phyloP scores from a whole-genome alignment of 2,888 invertebrate genomes.

The Morpho deidamia region DNA sequence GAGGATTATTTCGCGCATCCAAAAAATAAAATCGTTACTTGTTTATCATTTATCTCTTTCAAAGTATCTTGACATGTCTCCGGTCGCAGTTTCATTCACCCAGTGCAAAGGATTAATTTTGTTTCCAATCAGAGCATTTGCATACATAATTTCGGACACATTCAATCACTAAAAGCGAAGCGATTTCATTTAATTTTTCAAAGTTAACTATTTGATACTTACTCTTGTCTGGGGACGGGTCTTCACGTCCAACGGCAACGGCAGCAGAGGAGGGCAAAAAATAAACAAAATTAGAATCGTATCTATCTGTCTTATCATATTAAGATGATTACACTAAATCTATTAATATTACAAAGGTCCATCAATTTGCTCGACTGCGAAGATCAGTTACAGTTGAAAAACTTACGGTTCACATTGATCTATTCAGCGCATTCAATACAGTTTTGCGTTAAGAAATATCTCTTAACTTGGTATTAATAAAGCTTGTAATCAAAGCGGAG shows the following conservation, averaged over 20 bases:
- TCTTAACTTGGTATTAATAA: constrained; percentile 16
- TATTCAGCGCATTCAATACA: constrained; percentile 24
- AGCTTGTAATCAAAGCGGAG: constrained; percentile 22
- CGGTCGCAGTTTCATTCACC: constrained; percentile 26
- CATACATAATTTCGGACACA: constrained; percentile 47
- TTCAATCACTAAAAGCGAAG: constrained; percentile 62
- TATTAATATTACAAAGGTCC: constrained; percentile 11
- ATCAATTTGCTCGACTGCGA: constrained; percentile 3
- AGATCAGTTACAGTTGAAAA: constrained; percentile 6
- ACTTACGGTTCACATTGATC: constrained; percentile 17
- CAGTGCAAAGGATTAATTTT: constrained; percentile 33
- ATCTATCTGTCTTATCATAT: constrained; percentile 31
- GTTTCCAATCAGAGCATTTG: constrained; percentile 45
- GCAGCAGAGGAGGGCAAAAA: constrained; percentile 62
- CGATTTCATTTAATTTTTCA: constrained; percentile 34
- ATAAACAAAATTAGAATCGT: constrained; percentile 50
- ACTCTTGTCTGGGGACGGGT: constrained; percentile 83
- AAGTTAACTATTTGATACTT: constrained; percentile 58
- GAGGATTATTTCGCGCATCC: constrained; percentile 61
- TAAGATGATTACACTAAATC: constrained; percentile 22
- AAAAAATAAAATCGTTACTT: constrained; percentile 56
- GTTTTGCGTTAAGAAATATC: constrained; percentile 11
- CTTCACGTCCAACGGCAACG: constrained; percentile 66
- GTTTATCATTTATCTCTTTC: constrained; percentile 19
- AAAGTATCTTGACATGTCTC: constrained; percentile 36